These are phyloP conservation scores for Pseudomugil tenellus DNA, from an alignment of 2,797 vertebrate species.

Conservation along the genomic window DNA sequence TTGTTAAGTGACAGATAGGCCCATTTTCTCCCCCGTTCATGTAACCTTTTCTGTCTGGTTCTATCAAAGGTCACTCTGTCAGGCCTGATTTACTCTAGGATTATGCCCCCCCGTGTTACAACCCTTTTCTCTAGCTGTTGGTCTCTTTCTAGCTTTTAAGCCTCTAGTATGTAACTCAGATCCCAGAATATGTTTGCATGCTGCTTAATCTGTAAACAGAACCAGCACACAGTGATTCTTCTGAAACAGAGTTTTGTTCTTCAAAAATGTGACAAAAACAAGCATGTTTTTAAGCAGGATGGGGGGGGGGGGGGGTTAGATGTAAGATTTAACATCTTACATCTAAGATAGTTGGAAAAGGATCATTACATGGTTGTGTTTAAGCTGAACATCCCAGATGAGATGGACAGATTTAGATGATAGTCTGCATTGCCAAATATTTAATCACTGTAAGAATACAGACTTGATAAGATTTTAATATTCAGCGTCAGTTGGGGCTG, in stretches of 20 bases:
- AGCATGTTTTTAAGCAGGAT: background rate
- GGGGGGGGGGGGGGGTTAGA: background rate
- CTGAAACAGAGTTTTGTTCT: background rate
- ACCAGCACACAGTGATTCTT: background rate
- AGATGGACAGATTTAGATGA: background rate
- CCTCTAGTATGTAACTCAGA: slow-evolving; percentile 19
- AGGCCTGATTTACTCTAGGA: slow-evolving; percentile 76
- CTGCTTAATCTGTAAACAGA: background rate
- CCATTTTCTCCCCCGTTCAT: slow-evolving; percentile 66
- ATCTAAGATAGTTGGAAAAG: background rate
- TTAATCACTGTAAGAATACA: background rate
- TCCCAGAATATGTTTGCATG: background rate
- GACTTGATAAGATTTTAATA: background rate
- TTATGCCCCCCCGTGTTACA: slow-evolving; percentile 11
- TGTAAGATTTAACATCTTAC: background rate
- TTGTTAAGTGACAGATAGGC: slow-evolving; percentile 72
- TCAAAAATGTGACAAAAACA: background rate
- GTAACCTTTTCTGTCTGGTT: slow-evolving; percentile 79
- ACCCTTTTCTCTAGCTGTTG: slow-evolving; percentile 3
- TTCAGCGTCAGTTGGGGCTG: background rate
- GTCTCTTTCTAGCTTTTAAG: slow-evolving; percentile 25
- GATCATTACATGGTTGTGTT: background rate
- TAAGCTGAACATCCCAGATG: background rate
- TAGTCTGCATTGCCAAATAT: background rate
- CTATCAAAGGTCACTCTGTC: slow-evolving; percentile 79